These are phyloP conservation scores for Gobionotothen gibberifrons DNA, from an alignment of 2,797 vertebrate genomes.

Conservation along the genomic window DNA sequence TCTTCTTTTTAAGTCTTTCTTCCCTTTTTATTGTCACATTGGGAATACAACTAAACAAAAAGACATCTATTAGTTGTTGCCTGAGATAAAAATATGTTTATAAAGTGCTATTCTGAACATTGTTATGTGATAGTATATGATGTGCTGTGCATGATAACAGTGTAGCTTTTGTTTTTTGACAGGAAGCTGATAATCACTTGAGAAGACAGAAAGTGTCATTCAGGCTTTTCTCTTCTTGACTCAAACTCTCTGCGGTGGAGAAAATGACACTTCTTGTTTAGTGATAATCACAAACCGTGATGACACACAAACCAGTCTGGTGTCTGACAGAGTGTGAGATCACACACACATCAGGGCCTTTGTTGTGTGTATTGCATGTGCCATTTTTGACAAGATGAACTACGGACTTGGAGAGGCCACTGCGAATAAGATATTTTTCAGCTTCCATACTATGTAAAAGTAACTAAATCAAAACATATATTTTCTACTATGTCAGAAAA, in stretches of 20 bases:
- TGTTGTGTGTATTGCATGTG: slow-evolving; percentile 9
- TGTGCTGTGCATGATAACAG: slow-evolving; percentile 4
- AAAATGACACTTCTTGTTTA: slow-evolving; percentile 57
- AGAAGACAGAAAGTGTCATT: slow-evolving; percentile 37
- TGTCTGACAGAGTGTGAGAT: slow-evolving; percentile 69
- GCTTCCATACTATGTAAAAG: not conserved
- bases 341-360: slow-evolving; percentile 40
- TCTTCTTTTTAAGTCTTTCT: not conserved
- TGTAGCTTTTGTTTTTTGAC: slow-evolving; percentile 17
- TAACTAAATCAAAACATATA: not conserved
- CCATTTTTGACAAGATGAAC: slow-evolving; percentile 10
- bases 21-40: not conserved
- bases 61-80: not conserved
- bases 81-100: not conserved
- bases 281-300: slow-evolving; percentile 33
- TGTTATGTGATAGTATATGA: not conserved
- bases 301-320: slow-evolving; percentile 17
- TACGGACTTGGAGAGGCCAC: not conserved
- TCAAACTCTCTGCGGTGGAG: slow-evolving; percentile 43
- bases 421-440: slow-evolving; percentile 2
- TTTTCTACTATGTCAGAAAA: not conserved
- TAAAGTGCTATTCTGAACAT: not conserved
- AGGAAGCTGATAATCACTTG: slow-evolving; percentile 8
- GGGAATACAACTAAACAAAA: not conserved
- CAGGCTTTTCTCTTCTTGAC: slow-evolving; percentile 27